Conservation (phyloP, 2,113 vertebrate species). For the Benitochromis conjunctus region DNA sequence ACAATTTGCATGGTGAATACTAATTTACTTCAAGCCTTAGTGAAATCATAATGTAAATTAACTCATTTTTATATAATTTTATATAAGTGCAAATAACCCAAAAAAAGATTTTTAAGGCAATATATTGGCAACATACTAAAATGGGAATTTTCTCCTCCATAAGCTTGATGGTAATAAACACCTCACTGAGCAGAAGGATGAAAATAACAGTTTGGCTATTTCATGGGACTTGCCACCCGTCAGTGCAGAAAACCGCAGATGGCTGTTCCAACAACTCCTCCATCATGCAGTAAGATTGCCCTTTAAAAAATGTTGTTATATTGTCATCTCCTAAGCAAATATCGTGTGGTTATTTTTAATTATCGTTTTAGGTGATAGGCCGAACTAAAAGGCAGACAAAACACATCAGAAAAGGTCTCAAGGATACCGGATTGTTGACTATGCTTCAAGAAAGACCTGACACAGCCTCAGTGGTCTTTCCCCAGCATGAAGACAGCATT, state of each 20-base stretch:
- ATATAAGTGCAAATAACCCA: too few relatives aligned
- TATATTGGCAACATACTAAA: not conserved
- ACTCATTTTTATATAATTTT: accelerated
- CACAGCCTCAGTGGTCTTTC: not conserved
- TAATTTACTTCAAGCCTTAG: not conserved
- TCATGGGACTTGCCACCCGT: not conserved
- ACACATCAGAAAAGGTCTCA: not conserved
- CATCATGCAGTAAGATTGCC: not conserved
- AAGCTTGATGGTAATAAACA: not conserved
- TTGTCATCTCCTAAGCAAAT: not conserved
- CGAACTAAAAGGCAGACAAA: not conserved
- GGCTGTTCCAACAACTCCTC: not conserved
- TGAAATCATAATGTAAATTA: not conserved
- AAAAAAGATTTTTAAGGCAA: not conserved
- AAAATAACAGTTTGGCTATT: not conserved
- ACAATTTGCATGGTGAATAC: not conserved
- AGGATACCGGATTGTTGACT: not conserved
- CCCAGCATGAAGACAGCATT: not conserved
- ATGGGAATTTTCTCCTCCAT: accelerated
- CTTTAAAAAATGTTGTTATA: not conserved
- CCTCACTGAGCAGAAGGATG: not conserved
- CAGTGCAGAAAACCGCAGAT: not conserved
- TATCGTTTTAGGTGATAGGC: not conserved
- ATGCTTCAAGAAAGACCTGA: not conserved
- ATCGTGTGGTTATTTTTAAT: not conserved